Conservation (phyloP, 2,113 vertebrate genomes). For the Mustela lutreola region DNA sequence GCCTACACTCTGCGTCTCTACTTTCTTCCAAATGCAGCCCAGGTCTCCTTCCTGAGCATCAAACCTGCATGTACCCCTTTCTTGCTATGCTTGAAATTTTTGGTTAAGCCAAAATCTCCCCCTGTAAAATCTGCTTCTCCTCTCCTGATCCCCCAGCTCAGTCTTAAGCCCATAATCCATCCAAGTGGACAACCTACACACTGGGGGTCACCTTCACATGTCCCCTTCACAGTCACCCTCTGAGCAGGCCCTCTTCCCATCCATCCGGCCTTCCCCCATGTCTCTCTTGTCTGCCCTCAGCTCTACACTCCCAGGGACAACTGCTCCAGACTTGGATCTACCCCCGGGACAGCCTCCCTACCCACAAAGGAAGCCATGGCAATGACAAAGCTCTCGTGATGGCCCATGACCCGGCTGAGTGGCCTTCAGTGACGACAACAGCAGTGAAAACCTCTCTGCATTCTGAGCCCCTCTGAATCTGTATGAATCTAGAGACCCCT, state of each 20-base stretch:
- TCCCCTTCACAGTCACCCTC: rapidly evolving
- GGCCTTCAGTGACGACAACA: not conserved
- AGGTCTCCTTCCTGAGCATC: not conserved
- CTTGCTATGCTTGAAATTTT: rapidly evolving
- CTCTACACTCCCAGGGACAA: not conserved
- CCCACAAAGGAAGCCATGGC: not conserved
- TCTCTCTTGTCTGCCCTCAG: not conserved
- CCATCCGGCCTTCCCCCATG: rapidly evolving
- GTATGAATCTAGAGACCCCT: rapidly evolving
- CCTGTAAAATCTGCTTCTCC: not conserved
- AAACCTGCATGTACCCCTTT: rapidly evolving
- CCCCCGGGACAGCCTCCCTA: no score
- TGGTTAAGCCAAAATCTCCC: rapidly evolving
- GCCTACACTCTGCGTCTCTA: not conserved
- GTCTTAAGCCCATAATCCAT: rapidly evolving
- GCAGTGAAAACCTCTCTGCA: not conserved
- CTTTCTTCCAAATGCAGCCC: not conserved
- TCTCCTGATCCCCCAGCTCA: not conserved
- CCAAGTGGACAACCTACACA: no score
- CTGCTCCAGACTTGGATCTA: not conserved
- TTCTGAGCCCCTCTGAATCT: not conserved
- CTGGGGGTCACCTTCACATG: rapidly evolving
- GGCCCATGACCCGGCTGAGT: rapidly evolving
- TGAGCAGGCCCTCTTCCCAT: rapidly evolving
- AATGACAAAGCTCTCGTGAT: rapidly evolving